Evolutionary conservation across 1,140 invertebrate species (phyloP), one percentile per base, ranked within the genome.

Genomic region (Zaprionus gabonicus): DNA sequence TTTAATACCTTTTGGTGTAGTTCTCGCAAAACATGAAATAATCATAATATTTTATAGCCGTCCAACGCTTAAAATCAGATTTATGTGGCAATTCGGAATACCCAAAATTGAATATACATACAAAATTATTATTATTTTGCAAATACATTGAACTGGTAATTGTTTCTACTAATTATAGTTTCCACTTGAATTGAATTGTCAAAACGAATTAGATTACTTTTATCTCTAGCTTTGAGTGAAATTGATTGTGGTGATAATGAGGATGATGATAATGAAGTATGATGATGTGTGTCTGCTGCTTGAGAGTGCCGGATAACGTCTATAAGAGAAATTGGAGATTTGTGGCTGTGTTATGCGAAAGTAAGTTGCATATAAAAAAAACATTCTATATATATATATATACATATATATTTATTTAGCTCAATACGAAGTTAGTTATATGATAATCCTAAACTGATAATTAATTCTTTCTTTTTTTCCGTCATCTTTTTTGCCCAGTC

Each of bases 301-400:
- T 71, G 70, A 71, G 58, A 71, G 58, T 82, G 66, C 66, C 65
- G 71, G 59, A 65, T 56, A 62, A 67, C 59, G 59, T 55, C 64
- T 46, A 66, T 41, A 55, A 68, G 58, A 79, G 56, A 46, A 62
- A 58, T 71, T 71, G 60, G 34, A 70, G 68, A 60, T 57, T 56
- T 65, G 81, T 84, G 78, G 84, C 80, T 85, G 78, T 84, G 85
- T 46, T 81, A 76, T 81, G 63, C 70, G 51, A 88, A 90, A 71
- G 84, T 88, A 88, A 88, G 84, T 88, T 78, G 66, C 44, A 66
- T 71, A 68, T 17, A 46, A 46, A 68, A 81, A 75, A 65, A 71
- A 53, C 23, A 81, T 27, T 66, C 20, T 56, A 51, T 28, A 46
- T 17, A 46, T 10, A 17, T 44, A 44, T 0, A 44, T 46, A 17